Percentiles rank a stretch among this genome's conserved stretches.
phyloP scores from a whole-genome alignment of 2,888 invertebrate genomes.

The Onthophagus sagittarius region DNA sequence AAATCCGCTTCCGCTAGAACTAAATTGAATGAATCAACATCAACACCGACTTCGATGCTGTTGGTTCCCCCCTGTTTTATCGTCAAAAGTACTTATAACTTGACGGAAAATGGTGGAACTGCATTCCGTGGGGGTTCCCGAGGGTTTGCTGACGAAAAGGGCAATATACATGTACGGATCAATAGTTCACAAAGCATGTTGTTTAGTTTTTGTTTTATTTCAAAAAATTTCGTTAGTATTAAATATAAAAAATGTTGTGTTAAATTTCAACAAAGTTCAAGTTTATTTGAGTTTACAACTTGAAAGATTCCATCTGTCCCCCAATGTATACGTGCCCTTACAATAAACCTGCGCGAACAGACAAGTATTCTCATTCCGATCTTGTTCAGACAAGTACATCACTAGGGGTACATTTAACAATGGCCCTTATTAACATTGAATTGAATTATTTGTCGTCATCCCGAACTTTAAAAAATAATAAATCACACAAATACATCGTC shows the following conservation, averaged over 20 bases:
- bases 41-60: neutral
- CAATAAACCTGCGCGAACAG: conserved; percentile 6
- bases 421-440: conserved; percentile 15
- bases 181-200: neutral
- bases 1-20: neutral
- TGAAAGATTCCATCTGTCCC: neutral
- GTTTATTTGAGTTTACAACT: neutral
- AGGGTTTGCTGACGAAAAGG: neutral
- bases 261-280: too few relatives aligned
- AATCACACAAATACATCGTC: too few relatives aligned
- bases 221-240: too few relatives aligned
- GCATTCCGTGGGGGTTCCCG: neutral
- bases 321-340: conserved; percentile 6
- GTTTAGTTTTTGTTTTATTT: too few relatives aligned
- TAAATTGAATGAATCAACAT: neutral
- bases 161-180: neutral
- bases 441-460: conserved; percentile 11
- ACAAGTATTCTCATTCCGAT: conserved; percentile 12
- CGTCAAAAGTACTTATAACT: neutral
- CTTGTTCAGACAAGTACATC: conserved; percentile 15
- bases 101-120: neutral
- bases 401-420: conserved; percentile 1
- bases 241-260: too few relatives aligned
- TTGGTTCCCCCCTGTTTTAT: neutral
- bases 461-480: neutral